Conservation (phyloP, 2,113 vertebrate species). For the Pelobates fuscus region DNA sequence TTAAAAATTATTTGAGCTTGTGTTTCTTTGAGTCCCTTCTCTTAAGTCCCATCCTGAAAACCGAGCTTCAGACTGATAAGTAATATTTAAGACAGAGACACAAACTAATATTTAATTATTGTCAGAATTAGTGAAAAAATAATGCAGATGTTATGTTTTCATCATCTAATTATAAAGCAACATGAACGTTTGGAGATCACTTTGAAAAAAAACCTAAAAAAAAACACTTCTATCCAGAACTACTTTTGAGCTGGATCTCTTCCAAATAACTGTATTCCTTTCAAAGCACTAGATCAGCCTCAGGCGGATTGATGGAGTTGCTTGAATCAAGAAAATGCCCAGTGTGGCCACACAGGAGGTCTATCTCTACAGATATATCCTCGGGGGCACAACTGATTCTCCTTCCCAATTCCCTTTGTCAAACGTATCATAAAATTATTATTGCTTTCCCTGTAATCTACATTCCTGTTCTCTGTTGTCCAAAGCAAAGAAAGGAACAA, state of each 20-base stretch:
- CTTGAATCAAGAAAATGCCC: conserved; percentile 38
- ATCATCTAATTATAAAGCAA: background rate
- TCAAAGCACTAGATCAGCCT: conserved; percentile 40
- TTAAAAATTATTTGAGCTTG: too few species aligned
- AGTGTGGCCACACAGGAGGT: conserved; percentile 30
- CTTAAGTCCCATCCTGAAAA: too few species aligned
- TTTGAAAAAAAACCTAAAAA: conserved; percentile 18
- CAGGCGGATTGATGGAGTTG: conserved; percentile 36
- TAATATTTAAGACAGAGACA: too few species aligned
- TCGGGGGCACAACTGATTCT: conserved; percentile 42
- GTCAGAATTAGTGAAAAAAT: background rate
- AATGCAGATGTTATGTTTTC: background rate
- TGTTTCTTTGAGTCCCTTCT: too few species aligned
- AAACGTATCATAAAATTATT: conserved; percentile 21
- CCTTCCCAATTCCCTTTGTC: conserved; percentile 47
- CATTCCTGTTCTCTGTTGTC: background rate
- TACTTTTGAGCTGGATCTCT: conserved; percentile 31
- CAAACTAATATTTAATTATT: too few species aligned
- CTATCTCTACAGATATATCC: conserved; percentile 44
- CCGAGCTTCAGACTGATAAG: too few species aligned
- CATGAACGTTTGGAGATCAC: background rate
- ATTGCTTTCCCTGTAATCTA: conserved; percentile 21
- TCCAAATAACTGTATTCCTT: conserved; percentile 21
- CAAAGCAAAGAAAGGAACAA: conserved; percentile 24
- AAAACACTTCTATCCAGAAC: background rate